A percentile compares a stretch with the other conserved stretches of the same genome.
Conservation (phyloP, 1,140 invertebrate species). For the Trichonephila clavipes region DNA sequence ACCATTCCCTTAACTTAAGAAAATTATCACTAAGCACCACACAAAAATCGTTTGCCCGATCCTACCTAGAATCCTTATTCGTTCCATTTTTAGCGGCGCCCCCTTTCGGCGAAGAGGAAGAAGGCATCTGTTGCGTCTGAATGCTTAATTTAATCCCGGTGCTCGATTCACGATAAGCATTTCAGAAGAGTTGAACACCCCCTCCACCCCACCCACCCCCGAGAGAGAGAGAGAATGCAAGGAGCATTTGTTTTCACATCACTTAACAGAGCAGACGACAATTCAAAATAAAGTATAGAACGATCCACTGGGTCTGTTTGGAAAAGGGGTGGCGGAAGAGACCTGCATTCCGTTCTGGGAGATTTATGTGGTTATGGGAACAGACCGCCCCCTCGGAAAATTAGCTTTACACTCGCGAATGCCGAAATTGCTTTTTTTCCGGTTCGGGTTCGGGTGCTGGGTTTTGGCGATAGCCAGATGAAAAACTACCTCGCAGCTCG, state of each 20-base stretch:
- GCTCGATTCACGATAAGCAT: constrained; percentile 51
- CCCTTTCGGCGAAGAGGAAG: constrained; percentile 12
- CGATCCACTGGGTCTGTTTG: constrained; percentile 67
- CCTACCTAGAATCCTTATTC: constrained; percentile 7
- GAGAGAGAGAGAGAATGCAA: not conserved
- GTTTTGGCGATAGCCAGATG: constrained; percentile 56
- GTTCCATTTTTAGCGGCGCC: constrained; percentile 29
- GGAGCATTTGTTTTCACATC: constrained; percentile 71
- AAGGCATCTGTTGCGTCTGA: constrained; percentile 64
- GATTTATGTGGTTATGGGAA: constrained; percentile 72
- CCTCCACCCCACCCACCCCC: not conserved
- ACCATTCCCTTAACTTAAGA: no score
- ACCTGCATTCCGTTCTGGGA: constrained; percentile 69
- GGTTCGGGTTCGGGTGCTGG: constrained; percentile 28
- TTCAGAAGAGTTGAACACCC: not conserved
- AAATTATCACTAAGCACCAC: no score
- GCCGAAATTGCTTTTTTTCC: constrained; percentile 60
- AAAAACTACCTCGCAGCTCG: constrained; percentile 40
- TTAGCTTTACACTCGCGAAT: constrained; percentile 53
- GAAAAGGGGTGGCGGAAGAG: constrained; percentile 2
- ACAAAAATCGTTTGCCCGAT: not conserved
- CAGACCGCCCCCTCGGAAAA: constrained; percentile 62
- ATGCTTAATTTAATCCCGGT: constrained; percentile 70
- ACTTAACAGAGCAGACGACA: constrained; percentile 67
- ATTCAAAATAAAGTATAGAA: constrained; percentile 72